Base-by-base conservation (phyloP, 2,113 vertebrate genomes). In the Raja brachyura region DNA sequence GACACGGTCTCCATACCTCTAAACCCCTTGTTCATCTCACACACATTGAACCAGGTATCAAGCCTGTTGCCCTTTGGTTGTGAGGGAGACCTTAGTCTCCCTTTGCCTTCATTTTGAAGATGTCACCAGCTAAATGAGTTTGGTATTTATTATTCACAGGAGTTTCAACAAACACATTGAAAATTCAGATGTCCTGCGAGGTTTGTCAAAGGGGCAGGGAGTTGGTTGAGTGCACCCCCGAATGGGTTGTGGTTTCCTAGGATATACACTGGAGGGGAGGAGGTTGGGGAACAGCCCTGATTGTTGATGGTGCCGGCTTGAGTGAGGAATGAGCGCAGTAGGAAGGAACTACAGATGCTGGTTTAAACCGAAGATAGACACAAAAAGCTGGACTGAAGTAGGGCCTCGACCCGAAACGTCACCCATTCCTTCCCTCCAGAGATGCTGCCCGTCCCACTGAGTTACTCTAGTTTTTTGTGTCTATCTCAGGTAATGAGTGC, bases 111-210 rank as follows among this genome's bases (percentile, higher is more conserved):
- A 31, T 11, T 63, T 61, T 88, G 83, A 63, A 88, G 56, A 86
- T n/a, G 5, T 86, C 22, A 7, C 11, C 8, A 10, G 83, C 31
- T 77, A 77, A 77, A 77, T 77, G 75, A n/a, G 25, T 61, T 11
- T 1, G 28, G 25, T 63, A 63, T 31, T 88, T 66, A 31, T 63
- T 88, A 88, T 88, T 66, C 83, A 7, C 59, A 88, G 83, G 59
- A n/a, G 59, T 88, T 63, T 31, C 83, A 18, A 4, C 59, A 63
- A 86, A 88, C 83, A 10, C 28, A 31, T n/a, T 88, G 83, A 63
- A 88, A 63, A 88, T 88, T 88, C 83, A 88, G 83, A 88, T 56
- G 13, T 88, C 5, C 83, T 63, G n/a, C 28, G 18, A 88, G 59
- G 14, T 31, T 63, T 31, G 83, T 31, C 0, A 88, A n/a, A 31